phyloP scores from a whole-genome alignment of 2,888 invertebrate species.

The Philereme transversata region DNA sequence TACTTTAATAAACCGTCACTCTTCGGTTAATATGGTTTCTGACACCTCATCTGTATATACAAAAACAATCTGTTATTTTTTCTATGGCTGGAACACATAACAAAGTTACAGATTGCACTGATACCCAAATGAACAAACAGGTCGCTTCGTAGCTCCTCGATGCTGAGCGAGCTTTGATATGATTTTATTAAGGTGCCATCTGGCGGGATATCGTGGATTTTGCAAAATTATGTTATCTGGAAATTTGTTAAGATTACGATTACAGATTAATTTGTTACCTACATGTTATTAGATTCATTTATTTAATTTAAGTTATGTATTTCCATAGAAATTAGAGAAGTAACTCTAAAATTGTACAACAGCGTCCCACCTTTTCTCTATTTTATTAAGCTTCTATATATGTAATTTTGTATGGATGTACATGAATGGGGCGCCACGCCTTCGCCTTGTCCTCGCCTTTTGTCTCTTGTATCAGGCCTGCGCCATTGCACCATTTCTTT shows the following conservation, averaged over 20 bases:
- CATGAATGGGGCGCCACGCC: no score
- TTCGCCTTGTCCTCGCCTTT: no score
- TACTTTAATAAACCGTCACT: no score
- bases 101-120: not conserved
- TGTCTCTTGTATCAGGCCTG: no score
- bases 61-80: not conserved
- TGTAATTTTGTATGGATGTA: no score
- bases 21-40: no score
- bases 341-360: no score
- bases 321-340: no score
- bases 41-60: no score
- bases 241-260: constrained; percentile 31
- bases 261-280: constrained; percentile 14
- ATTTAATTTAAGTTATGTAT: not conserved
- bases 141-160: constrained; percentile 42
- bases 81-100: not conserved
- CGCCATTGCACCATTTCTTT: no score
- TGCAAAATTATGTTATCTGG: constrained; percentile 33
- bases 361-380: no score
- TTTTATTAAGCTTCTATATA: no score
- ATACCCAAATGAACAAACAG: not conserved
- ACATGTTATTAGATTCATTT: not conserved
- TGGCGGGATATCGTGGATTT: constrained; percentile 48
- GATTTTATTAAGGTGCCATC: constrained; percentile 69
- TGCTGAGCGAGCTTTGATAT: constrained; percentile 64